Base-by-base conservation (phyloP, 2,113 vertebrate genomes). In the Nothocercus julius region DNA sequence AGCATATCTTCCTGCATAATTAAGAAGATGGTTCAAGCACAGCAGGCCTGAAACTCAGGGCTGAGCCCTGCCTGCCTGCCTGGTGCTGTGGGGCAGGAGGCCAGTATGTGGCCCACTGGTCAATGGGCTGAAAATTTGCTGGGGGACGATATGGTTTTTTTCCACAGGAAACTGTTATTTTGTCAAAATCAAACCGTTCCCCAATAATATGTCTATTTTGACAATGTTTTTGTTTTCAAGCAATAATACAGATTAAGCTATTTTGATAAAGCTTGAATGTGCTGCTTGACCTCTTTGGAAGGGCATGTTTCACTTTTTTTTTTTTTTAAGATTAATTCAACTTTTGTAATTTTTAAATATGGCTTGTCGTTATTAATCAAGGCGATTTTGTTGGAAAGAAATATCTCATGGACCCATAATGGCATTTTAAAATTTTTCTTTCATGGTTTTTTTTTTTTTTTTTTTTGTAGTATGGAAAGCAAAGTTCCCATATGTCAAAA, bases 1-100 rank as follows among this genome's bases (percentile, higher is more conserved):
- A 85, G 87, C 63, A 95, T 54, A 74, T 97, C 90, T 90, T 87
- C 67, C 72, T 75, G 19, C 5, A 13, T 74, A 92, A 87, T 85
- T 93, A 90, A 75, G 80, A 88, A 79, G 64, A 68, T 72, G 47
- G 38, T 61, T 88, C 72, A 84, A 72, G 83, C 69, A 72, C 83
- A 68, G 69, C 73, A 93, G 69, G 77, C 24, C 76, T 86, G 69
- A 58, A 58, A 30, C 54, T 58, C 28, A 21, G 28, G 54, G 54
- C 54, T 21, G 14, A 56, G 54, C 54, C 54, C 54, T 56, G 28
- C 54, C 28, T 30, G 28, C 54, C 54, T 30, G 15, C 27, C 47
- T 75, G 85, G 54, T 32, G 28, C 54, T 27, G 28, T 9, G 54
- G 54, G 28, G 54, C 54, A 32, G 28, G 54, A 58, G 8, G 16